These are phyloP conservation scores for Coelopa pilipes DNA, from an alignment of 2,888 invertebrate species.

Conservation along the genomic window DNA sequence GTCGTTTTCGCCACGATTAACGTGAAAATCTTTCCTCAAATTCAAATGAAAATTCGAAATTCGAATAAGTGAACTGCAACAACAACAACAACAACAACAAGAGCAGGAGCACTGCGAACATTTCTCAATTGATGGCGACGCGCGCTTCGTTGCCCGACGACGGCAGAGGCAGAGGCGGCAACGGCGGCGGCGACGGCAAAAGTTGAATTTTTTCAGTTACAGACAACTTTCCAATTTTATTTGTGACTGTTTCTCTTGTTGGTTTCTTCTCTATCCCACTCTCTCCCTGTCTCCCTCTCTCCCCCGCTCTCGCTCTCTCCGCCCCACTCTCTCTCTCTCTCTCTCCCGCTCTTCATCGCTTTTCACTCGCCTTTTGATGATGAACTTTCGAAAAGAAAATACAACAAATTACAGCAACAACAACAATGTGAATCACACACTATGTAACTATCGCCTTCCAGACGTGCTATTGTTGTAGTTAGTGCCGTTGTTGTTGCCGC, in stretches of 20 bases:
- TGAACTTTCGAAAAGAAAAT: conserved; percentile 36
- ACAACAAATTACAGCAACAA: conserved; percentile 9
- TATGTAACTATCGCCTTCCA: conserved; percentile 8
- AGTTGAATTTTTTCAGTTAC: neutral
- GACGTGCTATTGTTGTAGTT: neutral
- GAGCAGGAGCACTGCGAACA: no score
- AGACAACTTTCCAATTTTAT: conserved; percentile 7
- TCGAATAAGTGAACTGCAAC: no score
- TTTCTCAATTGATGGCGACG: no score
- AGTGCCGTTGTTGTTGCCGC: no score
- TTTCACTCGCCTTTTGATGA: conserved; percentile 24
- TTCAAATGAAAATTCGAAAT: no score
- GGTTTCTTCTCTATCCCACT: neutral
- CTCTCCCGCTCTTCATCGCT: conserved; percentile 34
- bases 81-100: no score
- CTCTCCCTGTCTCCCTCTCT: neutral
- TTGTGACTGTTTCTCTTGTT: neutral
- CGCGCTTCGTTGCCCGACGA: no score
- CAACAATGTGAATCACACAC: neutral
- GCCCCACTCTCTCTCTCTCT: neutral
- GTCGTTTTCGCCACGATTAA: no score
- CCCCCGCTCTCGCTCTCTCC: conserved; percentile 7
- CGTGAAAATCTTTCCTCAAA: no score
- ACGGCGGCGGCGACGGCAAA: neutral
- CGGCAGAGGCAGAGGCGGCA: neutral